phyloP scores from a whole-genome alignment of 2,113 vertebrate species.

The Cheirogaleus medius region DNA sequence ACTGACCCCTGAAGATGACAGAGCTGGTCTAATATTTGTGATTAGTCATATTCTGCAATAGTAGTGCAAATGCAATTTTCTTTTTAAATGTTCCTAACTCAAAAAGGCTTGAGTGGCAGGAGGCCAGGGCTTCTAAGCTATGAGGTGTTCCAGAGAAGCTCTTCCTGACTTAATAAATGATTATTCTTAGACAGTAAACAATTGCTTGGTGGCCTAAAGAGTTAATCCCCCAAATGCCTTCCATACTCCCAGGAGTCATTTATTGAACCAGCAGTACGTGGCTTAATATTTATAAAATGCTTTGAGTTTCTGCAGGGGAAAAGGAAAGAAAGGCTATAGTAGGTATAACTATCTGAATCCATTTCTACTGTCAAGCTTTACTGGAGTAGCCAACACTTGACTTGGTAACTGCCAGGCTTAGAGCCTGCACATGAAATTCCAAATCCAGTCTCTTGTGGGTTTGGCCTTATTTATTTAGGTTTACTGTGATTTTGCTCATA shows the following conservation, averaged over 20 bases:
- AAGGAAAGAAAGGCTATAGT: not conserved
- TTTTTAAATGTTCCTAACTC: not conserved
- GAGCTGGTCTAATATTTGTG: not conserved
- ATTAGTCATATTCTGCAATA: not conserved
- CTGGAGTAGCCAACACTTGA: not conserved
- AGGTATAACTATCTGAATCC: not conserved
- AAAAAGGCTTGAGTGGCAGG: not conserved
- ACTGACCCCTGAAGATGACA: not conserved
- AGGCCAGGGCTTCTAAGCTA: not conserved
- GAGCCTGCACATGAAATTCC: slow-evolving; percentile 61
- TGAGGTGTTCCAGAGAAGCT: not conserved
- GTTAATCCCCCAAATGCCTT: slow-evolving; percentile 28
- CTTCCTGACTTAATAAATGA: not conserved
- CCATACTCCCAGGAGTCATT: not conserved
- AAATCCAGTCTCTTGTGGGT: not conserved
- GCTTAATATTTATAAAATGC: slow-evolving; percentile 30
- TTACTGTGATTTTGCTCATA: slow-evolving; percentile 13
- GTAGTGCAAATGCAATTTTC: not conserved
- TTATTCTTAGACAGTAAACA: not conserved
- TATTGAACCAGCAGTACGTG: slow-evolving; percentile 8
- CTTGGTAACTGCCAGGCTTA: slow-evolving; percentile 24
- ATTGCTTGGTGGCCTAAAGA: slow-evolving; percentile 3
- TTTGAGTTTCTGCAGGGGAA: slow-evolving; percentile 21
- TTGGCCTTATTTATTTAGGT: slow-evolving; percentile 39
- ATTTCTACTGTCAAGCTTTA: not conserved